These are phyloP conservation scores for Grantiella picta DNA, from an alignment of 2,113 vertebrate genomes.

Conservation along the genomic window DNA sequence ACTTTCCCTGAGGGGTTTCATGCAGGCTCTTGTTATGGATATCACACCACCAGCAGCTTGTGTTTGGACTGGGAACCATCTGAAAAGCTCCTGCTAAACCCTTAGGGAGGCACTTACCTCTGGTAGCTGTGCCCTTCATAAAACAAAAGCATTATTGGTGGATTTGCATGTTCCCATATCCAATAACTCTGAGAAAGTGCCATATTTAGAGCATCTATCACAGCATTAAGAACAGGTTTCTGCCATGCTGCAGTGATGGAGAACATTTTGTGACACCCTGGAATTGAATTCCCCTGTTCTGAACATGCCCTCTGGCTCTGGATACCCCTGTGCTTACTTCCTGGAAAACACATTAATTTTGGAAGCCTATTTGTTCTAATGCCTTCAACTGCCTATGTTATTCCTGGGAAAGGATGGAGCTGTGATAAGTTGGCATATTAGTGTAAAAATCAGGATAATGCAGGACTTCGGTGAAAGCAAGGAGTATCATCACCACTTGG, in stretches of 20 bases:
- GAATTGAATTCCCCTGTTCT: not conserved
- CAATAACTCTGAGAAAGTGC: not conserved
- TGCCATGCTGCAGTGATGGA: not conserved
- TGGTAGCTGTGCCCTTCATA: not conserved
- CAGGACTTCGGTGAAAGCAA: not conserved
- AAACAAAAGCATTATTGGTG: not conserved
- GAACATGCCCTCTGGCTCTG: not conserved
- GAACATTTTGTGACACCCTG: not conserved
- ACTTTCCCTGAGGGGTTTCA: not conserved
- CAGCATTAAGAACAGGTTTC: not conserved
- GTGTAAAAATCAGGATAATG: not conserved
- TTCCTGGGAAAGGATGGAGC: not conserved
- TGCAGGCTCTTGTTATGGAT: not conserved
- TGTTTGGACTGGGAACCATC: not conserved
- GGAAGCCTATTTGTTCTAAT: not conserved
- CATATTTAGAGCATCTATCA: not conserved
- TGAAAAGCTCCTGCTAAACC: not conserved
- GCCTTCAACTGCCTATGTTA: not conserved
- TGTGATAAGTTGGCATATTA: not conserved
- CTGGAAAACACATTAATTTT: not conserved
- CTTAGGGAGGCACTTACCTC: not conserved
- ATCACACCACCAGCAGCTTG: not conserved
- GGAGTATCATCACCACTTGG: not conserved
- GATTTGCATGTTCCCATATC: conserved; percentile 10
- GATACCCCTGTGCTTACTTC: not conserved